These are phyloP conservation scores for Pseudomugil tenellus DNA, from an alignment of 2,797 vertebrate genomes.

Conservation along the genomic window DNA sequence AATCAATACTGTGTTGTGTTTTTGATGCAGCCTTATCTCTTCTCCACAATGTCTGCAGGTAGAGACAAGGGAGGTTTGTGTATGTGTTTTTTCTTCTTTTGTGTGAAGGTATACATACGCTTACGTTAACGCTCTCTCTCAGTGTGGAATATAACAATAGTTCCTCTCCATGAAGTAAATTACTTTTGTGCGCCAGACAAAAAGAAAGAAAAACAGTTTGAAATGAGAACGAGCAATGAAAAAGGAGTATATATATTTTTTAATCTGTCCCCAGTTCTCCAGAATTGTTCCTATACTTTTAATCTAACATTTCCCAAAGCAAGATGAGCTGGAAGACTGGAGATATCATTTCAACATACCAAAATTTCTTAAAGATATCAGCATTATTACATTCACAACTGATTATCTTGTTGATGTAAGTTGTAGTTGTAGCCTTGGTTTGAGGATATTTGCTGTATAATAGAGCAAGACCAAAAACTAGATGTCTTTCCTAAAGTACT, in stretches of 20 bases:
- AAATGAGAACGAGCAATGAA: conserved; percentile 49
- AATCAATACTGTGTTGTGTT: conserved; percentile 82
- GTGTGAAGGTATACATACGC: conserved; percentile 45
- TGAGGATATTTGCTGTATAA: not conserved
- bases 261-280: not conserved
- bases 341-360: not conserved
- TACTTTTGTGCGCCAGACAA: conserved; percentile 60
- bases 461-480: not conserved
- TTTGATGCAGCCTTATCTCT: conserved; percentile 84
- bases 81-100: conserved; percentile 36
- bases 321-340: not conserved
- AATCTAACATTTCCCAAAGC: not conserved
- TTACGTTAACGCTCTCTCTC: conserved; percentile 40
- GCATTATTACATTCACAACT: not conserved
- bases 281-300: not conserved
- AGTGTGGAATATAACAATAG: conserved; percentile 66
- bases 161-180: conserved; percentile 71
- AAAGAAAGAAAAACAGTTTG: conserved; percentile 43
- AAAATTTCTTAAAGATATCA: not conserved
- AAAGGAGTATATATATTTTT: conserved; percentile 8
- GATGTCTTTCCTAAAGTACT: not conserved
- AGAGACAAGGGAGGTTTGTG: conserved; percentile 56
- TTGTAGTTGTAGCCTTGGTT: not conserved
- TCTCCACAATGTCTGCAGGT: conserved; percentile 81
- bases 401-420: not conserved